A percentile compares a stretch with the other conserved stretches of the same genome.
These are phyloP conservation scores for Rana temporaria DNA, from an alignment of 2,113 vertebrate genomes.

Conservation along the genomic window DNA sequence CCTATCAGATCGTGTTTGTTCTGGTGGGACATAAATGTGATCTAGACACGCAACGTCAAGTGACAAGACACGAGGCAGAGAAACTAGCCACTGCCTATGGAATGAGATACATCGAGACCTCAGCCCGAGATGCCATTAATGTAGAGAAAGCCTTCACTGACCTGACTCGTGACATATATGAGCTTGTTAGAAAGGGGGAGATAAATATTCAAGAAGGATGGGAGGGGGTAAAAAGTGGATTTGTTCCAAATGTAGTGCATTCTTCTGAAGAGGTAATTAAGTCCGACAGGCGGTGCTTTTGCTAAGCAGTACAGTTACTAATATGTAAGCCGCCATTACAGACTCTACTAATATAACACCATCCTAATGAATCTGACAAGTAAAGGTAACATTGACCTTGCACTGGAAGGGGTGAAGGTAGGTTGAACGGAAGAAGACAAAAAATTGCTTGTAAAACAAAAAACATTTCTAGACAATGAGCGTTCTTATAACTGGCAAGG, in stretches of 20 bases:
- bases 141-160: slow-evolving; percentile 97
- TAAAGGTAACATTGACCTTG: slow-evolving; percentile 59
- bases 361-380: slow-evolving; percentile 65
- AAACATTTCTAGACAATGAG: slow-evolving; percentile 21
- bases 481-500: slow-evolving; percentile 42
- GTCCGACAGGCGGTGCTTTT: slow-evolving; percentile 88
- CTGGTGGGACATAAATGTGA: slow-evolving; percentile 97
- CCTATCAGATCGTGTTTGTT: slow-evolving; percentile 93
- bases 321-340: slow-evolving; percentile 57
- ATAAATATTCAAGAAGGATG: slow-evolving; percentile 96
- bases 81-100: slow-evolving; percentile 90
- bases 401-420: slow-evolving; percentile 54
- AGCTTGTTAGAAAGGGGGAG: slow-evolving; percentile 92
- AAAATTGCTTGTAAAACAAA: slow-evolving; percentile 44
- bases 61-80: slow-evolving; percentile 91
- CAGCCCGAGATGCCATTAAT: slow-evolving; percentile 92
- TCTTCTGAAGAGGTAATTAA: slow-evolving; percentile 94
- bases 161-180: slow-evolving; percentile 92
- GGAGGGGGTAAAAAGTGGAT: slow-evolving; percentile 97
- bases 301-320: slow-evolving; percentile 76
- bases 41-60: slow-evolving; percentile 92
- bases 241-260: slow-evolving; percentile 93
- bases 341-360: slow-evolving; percentile 69
- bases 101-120: slow-evolving; percentile 96
- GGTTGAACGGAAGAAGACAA: slow-evolving; percentile 62